These are phyloP conservation scores for Archips crataeganus DNA, from an alignment of 2,888 invertebrate genomes.

Conservation along the genomic window DNA sequence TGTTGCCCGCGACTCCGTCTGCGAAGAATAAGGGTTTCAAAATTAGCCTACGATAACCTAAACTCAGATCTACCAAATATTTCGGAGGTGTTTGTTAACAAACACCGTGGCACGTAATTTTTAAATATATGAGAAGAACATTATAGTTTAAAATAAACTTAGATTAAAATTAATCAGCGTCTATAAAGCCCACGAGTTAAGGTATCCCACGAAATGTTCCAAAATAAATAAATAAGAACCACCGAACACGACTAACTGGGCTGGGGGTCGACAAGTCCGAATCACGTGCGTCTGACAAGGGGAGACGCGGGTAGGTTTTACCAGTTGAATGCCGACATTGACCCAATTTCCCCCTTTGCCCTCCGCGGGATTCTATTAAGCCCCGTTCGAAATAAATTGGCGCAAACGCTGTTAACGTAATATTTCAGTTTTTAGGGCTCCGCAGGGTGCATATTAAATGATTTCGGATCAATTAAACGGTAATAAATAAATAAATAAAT, in stretches of 20 bases:
- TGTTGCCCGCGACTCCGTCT: too few relatives aligned
- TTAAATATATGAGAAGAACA: too few relatives aligned
- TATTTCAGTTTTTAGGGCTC: neutral
- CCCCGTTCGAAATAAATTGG: conserved; percentile 17
- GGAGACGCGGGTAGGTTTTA: conserved; percentile 49
- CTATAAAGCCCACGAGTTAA: neutral
- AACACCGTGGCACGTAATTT: too few relatives aligned
- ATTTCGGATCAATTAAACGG: too few relatives aligned
- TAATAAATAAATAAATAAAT: too few relatives aligned
- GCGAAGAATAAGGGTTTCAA: too few relatives aligned
- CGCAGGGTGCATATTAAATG: neutral
- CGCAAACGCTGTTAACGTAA: conserved; percentile 13
- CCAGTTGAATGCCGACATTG: conserved; percentile 76
- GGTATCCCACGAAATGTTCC: neutral
- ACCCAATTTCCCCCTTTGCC: conserved; percentile 56
- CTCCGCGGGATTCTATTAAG: conserved; percentile 21
- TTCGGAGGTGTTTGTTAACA: too few relatives aligned
- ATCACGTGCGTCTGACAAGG: conserved; percentile 52
- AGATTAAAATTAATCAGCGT: neutral
- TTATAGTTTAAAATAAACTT: too few relatives aligned
- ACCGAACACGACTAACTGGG: neutral
- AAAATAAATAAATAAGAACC: neutral
- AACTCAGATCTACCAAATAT: too few relatives aligned
- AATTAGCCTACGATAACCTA: too few relatives aligned
- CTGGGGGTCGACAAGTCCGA: conserved; percentile 47